phyloP scores from a whole-genome alignment of 2,113 vertebrate species.

The Raja brachyura region DNA sequence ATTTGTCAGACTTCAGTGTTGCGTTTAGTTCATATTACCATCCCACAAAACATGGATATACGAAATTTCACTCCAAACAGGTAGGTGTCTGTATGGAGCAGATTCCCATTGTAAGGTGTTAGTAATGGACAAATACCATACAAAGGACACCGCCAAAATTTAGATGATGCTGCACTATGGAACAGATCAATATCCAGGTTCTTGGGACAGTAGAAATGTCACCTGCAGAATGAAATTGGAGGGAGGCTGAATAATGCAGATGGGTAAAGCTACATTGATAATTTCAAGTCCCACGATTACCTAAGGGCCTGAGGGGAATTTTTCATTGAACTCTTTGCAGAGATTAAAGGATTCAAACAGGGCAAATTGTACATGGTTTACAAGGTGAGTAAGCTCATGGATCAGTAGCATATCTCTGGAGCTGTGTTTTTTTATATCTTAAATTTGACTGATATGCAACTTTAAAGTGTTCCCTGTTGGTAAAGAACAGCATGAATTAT shows the following conservation, averaged over 20 bases:
- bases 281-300: constrained; percentile 15
- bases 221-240: neutral
- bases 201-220: neutral
- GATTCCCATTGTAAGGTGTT: too few species aligned
- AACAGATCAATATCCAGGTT: neutral
- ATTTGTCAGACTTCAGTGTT: neutral
- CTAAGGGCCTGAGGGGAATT: neutral
- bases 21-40: neutral
- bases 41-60: neutral
- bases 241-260: neutral
- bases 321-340: neutral
- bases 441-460: neutral
- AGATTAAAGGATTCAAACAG: constrained; percentile 14
- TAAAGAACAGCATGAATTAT: constrained; percentile 6
- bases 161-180: neutral
- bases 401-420: neutral
- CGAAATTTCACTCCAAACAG: neutral
- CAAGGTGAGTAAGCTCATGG: neutral
- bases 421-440: neutral
- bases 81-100: neutral
- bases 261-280: neutral
- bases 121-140: neutral
- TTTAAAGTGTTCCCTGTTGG: neutral
- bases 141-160: neutral
- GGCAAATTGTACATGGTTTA: constrained; percentile 30